phyloP scores from a whole-genome alignment of 2,888 invertebrate genomes.

The Agonopterix heracliana region DNA sequence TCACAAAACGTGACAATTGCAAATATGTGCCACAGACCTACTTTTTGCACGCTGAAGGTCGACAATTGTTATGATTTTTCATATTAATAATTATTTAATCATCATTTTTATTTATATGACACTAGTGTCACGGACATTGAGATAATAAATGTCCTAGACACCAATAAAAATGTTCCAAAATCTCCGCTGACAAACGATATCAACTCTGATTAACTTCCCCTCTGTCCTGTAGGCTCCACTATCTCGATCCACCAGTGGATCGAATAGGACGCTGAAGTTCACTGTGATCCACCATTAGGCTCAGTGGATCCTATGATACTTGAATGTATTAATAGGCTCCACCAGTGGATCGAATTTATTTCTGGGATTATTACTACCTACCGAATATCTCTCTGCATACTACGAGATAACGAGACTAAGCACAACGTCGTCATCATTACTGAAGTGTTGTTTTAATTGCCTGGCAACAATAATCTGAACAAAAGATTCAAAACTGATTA shows the following conservation, averaged over 20 bases:
- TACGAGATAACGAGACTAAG: too few relatives aligned
- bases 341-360: too few relatives aligned
- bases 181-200: background rate
- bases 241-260: too few relatives aligned
- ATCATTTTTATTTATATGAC: conserved; percentile 42
- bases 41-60: conserved; percentile 66
- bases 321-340: too few relatives aligned
- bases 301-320: too few relatives aligned
- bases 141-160: conserved; percentile 37
- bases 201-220: background rate
- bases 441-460: too few relatives aligned
- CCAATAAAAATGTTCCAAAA: conserved; percentile 15
- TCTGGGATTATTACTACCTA: background rate
- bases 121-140: conserved; percentile 53
- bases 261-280: too few relatives aligned
- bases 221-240: too few relatives aligned
- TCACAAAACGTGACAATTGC: conserved; percentile 18
- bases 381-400: too few relatives aligned
- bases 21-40: conserved; percentile 49
- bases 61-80: conserved; percentile 43
- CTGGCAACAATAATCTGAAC: conserved; percentile 6
- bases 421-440: too few relatives aligned
- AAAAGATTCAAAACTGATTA: conserved; percentile 15
- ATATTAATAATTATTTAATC: conserved; percentile 44
- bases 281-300: too few relatives aligned